A percentile compares a stretch with the other conserved stretches of the same genome.
Conservation (phyloP, 2,797 vertebrate species). For the Geotrypetes seraphini region DNA sequence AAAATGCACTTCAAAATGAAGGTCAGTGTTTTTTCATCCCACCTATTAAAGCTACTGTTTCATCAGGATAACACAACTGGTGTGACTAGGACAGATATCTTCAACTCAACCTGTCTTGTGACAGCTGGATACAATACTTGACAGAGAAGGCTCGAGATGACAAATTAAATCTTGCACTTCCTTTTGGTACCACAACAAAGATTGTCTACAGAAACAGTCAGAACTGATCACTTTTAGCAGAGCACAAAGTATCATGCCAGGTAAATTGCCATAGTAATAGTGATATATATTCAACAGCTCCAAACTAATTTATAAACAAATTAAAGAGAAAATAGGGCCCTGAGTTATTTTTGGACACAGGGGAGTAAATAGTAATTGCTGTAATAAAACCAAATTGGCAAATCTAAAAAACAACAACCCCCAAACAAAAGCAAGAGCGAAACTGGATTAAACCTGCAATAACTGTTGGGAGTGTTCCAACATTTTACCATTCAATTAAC, state of each 20-base stretch:
- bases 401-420: too few species aligned
- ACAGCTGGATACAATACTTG: conserved; percentile 3
- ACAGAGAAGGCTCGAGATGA: conserved; percentile 5
- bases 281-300: conserved; percentile 9
- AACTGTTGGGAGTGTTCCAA: too few species aligned
- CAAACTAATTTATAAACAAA: conserved; percentile 13
- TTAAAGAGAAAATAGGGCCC: too few species aligned
- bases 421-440: too few species aligned
- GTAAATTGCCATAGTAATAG: conserved; percentile 13
- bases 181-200: conserved; percentile 2
- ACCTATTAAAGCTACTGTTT: conserved; percentile 46
- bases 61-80: conserved; percentile 8
- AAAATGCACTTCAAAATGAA: conserved; percentile 60
- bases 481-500: too few species aligned
- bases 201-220: not conserved
- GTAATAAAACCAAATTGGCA: too few species aligned
- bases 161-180: conserved; percentile 14
- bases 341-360: too few species aligned
- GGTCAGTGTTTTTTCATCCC: conserved; percentile 64
- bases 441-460: too few species aligned
- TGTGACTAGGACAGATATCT: not conserved
- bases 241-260: conserved; percentile 17
- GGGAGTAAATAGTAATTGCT: too few species aligned
- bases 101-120: not conserved
- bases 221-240: not conserved